These are phyloP conservation scores for Epinotia ramella DNA, from an alignment of 2,888 invertebrate genomes.

Conservation along the genomic window DNA sequence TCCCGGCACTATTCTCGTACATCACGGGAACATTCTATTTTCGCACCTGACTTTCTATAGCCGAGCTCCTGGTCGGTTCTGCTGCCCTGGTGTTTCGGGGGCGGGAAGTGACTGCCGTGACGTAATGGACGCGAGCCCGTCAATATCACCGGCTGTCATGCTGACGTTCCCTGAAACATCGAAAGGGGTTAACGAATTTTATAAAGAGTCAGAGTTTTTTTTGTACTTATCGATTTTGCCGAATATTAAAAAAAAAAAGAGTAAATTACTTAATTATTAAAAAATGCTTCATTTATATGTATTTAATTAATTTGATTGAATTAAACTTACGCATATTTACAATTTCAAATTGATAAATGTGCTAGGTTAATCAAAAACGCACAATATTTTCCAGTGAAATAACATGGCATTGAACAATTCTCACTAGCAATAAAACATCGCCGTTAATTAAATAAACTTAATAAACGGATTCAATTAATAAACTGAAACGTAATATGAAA, in stretches of 20 bases:
- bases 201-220: background rate
- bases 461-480: background rate
- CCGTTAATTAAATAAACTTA: background rate
- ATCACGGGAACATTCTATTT: conserved; percentile 77
- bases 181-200: background rate
- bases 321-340: background rate
- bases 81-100: conserved; percentile 75
- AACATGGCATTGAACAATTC: background rate
- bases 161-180: conserved; percentile 13
- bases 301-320: background rate
- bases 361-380: background rate
- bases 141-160: conserved; percentile 67
- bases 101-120: conserved; percentile 76
- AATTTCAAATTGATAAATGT: background rate
- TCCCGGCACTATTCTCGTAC: conserved; percentile 66
- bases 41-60: conserved; percentile 61
- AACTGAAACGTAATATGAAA: background rate
- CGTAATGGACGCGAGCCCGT: conserved; percentile 78
- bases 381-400: background rate
- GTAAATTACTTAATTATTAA: background rate
- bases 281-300: too few species aligned
- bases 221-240: background rate
- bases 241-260: background rate
- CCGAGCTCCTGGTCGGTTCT: conserved; percentile 61
- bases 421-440: background rate